These are phyloP conservation scores for Pipa parva DNA, from an alignment of 2,113 vertebrate species.

Conservation along the genomic window DNA sequence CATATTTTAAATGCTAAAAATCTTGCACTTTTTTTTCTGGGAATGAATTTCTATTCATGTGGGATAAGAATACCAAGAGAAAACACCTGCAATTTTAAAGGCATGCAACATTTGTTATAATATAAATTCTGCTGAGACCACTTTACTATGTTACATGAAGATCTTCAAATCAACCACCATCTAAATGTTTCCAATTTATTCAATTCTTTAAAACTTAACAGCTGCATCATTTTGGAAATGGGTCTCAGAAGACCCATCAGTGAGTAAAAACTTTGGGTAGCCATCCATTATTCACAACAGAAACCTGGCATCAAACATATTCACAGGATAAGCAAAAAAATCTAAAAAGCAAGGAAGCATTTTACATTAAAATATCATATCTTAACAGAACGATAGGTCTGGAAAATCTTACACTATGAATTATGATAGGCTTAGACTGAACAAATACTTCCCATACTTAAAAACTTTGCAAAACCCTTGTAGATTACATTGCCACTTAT, in stretches of 20 bases:
- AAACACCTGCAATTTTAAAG: slow-evolving; percentile 41
- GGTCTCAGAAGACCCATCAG: slow-evolving; percentile 63
- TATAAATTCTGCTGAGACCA: slow-evolving; percentile 50
- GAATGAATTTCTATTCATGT: too few species aligned
- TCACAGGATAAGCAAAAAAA: slow-evolving; percentile 33
- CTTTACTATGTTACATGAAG: slow-evolving; percentile 51
- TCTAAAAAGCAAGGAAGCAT: too few species aligned
- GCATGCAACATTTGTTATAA: slow-evolving; percentile 56
- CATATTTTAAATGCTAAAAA: too few species aligned
- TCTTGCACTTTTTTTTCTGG: too few species aligned
- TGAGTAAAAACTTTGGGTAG: slow-evolving; percentile 60
- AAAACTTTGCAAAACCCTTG: too few species aligned
- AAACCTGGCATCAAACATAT: slow-evolving; percentile 57
- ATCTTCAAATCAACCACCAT: slow-evolving; percentile 52
- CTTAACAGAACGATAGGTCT: too few species aligned
- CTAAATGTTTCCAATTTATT: slow-evolving; percentile 55
- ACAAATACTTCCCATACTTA: too few species aligned
- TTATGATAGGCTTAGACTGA: too few species aligned
- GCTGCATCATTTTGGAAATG: slow-evolving; percentile 68
- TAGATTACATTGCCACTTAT: too few species aligned
- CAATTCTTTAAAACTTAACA: slow-evolving; percentile 71
- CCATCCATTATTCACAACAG: slow-evolving; percentile 70
- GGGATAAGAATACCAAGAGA: slow-evolving; percentile 25
- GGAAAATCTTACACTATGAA: too few species aligned
- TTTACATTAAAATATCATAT: too few species aligned